These are phyloP conservation scores for Poicephalus gulielmi DNA, from an alignment of 2,113 vertebrate genomes.

Conservation along the genomic window DNA sequence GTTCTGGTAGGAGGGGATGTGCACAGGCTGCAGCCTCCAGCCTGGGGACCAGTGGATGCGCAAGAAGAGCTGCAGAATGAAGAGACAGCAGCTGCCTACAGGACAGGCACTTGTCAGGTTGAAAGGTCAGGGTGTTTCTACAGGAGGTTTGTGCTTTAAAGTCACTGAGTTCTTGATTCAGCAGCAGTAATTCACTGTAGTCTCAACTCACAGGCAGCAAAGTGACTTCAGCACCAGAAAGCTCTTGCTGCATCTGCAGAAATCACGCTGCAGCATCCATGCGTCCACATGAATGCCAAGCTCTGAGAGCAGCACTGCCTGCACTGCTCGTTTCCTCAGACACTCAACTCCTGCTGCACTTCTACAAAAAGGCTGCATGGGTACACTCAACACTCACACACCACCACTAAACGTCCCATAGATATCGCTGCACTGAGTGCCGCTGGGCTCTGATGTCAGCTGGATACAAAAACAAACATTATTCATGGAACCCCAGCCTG, in stretches of 20 bases:
- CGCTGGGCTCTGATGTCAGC: not conserved
- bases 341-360: not conserved
- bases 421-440: not conserved
- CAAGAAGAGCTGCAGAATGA: not conserved
- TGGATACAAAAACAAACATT: not conserved
- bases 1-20: no score
- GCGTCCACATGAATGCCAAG: rapidly evolving
- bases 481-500: not conserved
- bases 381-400: not conserved
- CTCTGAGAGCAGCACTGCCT: not conserved
- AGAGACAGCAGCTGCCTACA: not conserved
- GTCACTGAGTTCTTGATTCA: not conserved
- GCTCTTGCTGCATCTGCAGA: not conserved
- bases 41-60: not conserved
- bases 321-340: not conserved
- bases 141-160: not conserved
- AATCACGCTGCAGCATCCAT: rapidly evolving
- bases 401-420: not conserved
- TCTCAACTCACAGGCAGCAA: not conserved
- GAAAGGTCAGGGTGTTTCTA: not conserved
- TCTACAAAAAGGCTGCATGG: not conserved
- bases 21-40: not conserved
- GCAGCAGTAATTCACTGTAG: not conserved
- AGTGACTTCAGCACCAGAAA: not conserved
- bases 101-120: not conserved